Conservation (phyloP, 2,888 invertebrate species). For the Phortica okadai region DNA sequence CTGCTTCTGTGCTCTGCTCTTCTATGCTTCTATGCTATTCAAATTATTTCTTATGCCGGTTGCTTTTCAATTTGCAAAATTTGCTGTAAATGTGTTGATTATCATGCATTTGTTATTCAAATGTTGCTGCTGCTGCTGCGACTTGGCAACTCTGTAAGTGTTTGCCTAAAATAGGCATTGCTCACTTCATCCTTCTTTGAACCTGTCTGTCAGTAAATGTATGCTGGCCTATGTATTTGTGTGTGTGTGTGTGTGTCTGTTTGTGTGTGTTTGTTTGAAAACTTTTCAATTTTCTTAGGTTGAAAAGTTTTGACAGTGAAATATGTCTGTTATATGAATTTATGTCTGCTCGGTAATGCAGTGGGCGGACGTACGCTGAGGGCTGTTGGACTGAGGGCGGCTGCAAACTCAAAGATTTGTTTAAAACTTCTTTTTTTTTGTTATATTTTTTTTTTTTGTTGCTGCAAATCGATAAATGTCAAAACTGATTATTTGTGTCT, state of each 20-base stretch:
- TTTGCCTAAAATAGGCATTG: conserved; percentile 1
- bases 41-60: conserved; percentile 40
- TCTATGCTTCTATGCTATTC: background rate
- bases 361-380: background rate
- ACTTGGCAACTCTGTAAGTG: conserved; percentile 4
- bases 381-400: too few relatives aligned
- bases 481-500: too few relatives aligned
- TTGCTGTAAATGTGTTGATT: conserved; percentile 61
- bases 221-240: background rate
- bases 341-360: background rate
- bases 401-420: too few relatives aligned
- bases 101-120: conserved; percentile 49
- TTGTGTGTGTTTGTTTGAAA: conserved; percentile 5
- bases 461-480: too few relatives aligned
- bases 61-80: conserved; percentile 63
- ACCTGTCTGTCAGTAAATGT: background rate
- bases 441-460: too few relatives aligned
- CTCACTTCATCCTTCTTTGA: background rate
- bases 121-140: background rate
- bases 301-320: conserved; percentile 31
- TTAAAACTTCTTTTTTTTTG: too few relatives aligned
- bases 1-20: background rate
- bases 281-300: conserved; percentile 30
- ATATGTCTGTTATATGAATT: conserved; percentile 30
- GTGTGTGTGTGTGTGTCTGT: background rate